Evolutionary conservation across 2,888 invertebrate genomes (phyloP), one percentile per base, ranked within the genome.

Genomic region (Limnephilus lunatus): DNA sequence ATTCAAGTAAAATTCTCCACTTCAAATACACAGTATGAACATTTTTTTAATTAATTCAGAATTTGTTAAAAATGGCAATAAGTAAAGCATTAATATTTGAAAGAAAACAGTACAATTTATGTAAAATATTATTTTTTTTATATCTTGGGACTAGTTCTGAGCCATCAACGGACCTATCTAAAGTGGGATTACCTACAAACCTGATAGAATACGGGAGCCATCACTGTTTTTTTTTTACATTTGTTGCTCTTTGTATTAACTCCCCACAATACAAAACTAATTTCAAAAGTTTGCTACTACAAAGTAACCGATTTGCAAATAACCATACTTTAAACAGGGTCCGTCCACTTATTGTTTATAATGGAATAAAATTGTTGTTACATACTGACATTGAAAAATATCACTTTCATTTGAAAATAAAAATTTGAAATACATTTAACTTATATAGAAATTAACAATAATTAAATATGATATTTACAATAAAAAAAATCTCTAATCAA

Each of bases 381-480:
- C 31, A 35, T 31, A 83, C 83, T 31, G 48, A 87, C 87, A 87
- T 87, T 87, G 30, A 53, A 87, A 83, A n/a, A 89, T 89, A 89
- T 89, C 88, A 89, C 88, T 87, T 87, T 31, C 48, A 87, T 87
- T 87, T 89, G 80, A 35, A 89, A 88, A 88, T 88, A 88, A 68
- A 68, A 68, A 88, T 80, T 80, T 88, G 25, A 53, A 32, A 80
- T 89, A 89, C 88, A 89, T 81, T 80, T 89, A 89, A 89, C 88
- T 89, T 89, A 89, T 80, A 89, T 81, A 89, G 88, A 89, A 89
- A 89, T 89, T 89, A 89, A 89, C 88, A 89, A 80, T 89, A 89
- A 89, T 89, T 89, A 89, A 80, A 89, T 89, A 89, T 89, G 39
- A 80, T 89, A 89, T 89, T 89, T 89, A 89, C 88, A 89, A 89